Evolutionary conservation across 1,140 invertebrate species (phyloP).

Genomic region (Plodia interpunctella): DNA sequence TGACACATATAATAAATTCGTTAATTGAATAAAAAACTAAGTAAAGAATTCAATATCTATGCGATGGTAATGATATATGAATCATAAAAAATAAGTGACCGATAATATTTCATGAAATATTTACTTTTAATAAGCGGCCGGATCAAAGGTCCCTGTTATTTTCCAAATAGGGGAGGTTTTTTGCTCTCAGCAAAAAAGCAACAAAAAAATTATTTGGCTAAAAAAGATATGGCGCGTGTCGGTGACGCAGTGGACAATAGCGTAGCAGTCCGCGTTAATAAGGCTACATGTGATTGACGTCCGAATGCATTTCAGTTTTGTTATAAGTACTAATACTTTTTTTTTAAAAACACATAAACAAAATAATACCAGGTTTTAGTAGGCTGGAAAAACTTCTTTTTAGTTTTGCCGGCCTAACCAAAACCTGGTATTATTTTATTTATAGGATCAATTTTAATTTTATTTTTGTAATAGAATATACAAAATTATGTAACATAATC

Average conservation of each 20-base stretch:
- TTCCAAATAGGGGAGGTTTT: conserved; percentile 66
- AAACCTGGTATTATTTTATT: too few species aligned
- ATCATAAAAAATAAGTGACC: neutral
- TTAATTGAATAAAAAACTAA: too few species aligned
- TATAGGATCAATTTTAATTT: too few species aligned
- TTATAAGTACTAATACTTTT: too few species aligned
- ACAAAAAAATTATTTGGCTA: conserved; percentile 28
- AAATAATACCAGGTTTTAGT: too few species aligned
- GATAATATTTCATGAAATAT: conserved; percentile 69
- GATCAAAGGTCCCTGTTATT: conserved; percentile 70
- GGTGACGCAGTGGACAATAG: conserved; percentile 30
- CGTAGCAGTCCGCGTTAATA: conserved; percentile 32
- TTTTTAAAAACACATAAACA: too few species aligned
- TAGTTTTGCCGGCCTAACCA: too few species aligned
- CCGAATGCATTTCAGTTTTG: neutral
- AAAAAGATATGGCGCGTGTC: conserved; percentile 55
- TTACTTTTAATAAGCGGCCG: conserved; percentile 72
- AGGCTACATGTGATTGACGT: conserved; percentile 21
- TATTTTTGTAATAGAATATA: too few species aligned
- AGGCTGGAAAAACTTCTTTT: too few species aligned
- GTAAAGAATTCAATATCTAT: neutral
- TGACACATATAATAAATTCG: too few species aligned
- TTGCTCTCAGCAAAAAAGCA: conserved; percentile 33
- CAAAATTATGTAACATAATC: too few species aligned
- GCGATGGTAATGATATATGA: neutral